Conservation (phyloP, 2,888 invertebrate genomes). For the Cotesia congregata region DNA sequence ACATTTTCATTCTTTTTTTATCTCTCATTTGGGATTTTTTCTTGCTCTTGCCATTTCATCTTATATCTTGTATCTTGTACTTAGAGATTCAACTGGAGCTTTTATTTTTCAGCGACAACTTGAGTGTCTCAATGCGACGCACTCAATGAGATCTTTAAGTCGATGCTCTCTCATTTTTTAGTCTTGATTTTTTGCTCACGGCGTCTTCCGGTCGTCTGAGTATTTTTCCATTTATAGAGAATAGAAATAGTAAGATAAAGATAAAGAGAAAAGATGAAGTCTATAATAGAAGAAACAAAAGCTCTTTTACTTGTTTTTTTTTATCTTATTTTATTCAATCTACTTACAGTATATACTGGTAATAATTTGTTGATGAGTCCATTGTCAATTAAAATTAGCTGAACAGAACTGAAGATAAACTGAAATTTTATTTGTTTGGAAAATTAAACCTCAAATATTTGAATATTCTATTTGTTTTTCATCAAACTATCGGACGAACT, state of each 20-base stretch:
- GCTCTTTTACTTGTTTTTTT: too few relatives aligned
- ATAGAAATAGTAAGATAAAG: too few relatives aligned
- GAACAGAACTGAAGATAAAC: too few relatives aligned
- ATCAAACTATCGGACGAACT: background rate
- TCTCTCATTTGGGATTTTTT: constrained; percentile 3
- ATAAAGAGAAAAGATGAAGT: too few relatives aligned
- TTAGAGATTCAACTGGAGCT: background rate
- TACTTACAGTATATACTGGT: too few relatives aligned
- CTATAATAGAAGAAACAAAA: too few relatives aligned
- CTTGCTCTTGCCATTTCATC: background rate
- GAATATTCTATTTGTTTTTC: background rate
- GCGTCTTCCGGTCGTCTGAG: constrained; percentile 13
- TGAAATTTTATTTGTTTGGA: background rate
- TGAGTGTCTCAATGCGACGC: background rate
- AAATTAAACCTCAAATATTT: background rate
- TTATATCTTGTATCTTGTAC: background rate
- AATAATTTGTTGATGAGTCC: too few relatives aligned
- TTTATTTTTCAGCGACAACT: background rate
- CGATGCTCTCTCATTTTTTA: background rate
- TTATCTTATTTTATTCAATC: too few relatives aligned
- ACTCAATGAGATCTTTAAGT: constrained; percentile 16
- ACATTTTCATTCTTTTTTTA: constrained; percentile 9
- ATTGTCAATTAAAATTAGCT: too few relatives aligned
- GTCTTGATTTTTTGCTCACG: background rate
- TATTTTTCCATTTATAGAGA: background rate